Evolutionary conservation across 2,888 invertebrate genomes (phyloP).

Genomic region (Pemphredon lugubris): DNA sequence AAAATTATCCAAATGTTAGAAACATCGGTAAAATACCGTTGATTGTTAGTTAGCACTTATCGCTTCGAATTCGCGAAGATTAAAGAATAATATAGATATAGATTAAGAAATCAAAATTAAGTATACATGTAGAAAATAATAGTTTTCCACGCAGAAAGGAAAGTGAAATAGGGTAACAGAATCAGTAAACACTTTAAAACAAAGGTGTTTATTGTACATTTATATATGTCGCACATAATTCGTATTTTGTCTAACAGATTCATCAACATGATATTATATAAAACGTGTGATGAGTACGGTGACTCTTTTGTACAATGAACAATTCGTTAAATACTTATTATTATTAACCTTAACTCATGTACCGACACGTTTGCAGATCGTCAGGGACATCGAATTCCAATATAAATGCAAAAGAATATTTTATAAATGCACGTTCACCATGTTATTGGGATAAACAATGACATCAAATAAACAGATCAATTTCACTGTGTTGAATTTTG

Average conservation of each 20-base stretch:
- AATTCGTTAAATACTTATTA: conserved; percentile 39
- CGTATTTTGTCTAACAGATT: not conserved
- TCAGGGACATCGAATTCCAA: conserved; percentile 17
- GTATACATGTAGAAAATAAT: not conserved
- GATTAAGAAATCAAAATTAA: not conserved
- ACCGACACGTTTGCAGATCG: conserved; percentile 13
- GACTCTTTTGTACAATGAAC: conserved; percentile 1
- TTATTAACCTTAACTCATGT: conserved; percentile 45
- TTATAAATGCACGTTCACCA: conserved; percentile 14
- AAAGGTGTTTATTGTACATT: conserved; percentile 40
- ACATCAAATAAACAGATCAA: not conserved
- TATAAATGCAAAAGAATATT: conserved; percentile 25
- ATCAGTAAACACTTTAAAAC: conserved; percentile 33
- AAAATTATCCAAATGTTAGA: conserved; percentile 16
- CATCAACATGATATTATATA: conserved; percentile 14
- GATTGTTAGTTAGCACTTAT: not conserved
- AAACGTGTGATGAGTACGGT: too few relatives aligned
- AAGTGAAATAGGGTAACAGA: conserved; percentile 47
- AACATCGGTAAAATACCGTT: not conserved
- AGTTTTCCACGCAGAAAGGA: conserved; percentile 8
- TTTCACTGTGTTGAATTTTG: conserved; percentile 36
- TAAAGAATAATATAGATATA: conserved; percentile 1
- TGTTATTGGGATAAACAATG: conserved; percentile 1
- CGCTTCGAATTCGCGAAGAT: not conserved
- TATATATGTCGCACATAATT: conserved; percentile 11